Base-by-base conservation (phyloP, 2,888 invertebrate genomes). In the Hypomecis punctinalis region DNA sequence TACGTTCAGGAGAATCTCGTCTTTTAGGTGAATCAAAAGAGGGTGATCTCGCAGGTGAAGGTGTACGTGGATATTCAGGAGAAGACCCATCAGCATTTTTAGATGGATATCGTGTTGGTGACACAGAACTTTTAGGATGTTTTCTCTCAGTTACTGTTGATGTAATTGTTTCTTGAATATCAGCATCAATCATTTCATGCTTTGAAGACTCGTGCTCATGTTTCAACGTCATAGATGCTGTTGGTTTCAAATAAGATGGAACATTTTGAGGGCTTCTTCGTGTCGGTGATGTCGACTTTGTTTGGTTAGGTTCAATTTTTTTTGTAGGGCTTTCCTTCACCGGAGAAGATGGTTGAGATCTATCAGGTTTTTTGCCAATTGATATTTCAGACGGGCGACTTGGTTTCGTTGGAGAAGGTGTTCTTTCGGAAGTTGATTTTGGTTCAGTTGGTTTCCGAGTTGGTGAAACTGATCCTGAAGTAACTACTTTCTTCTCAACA, bases 181-280 rank as follows among this genome's bases (percentile, higher is more conserved):
- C 71, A 5, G 37, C 52, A 23, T 64, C 66, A 13, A 64, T 72
- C 36, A 54, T 53, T 5, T 66, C 49, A 55, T 64, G 58, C 37
- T 65, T 43, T 45, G 58, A 46, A 9, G 66, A 68, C 43, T 76
- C 73, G 43, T 65, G 61, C 37, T 73, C 74, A 48, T 65, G 61
- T 42, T 73, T 73, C 4, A 75, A 66, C 10, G 67, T 70, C 5
- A 70, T 52, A 36, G 74, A 71, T 47, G 68, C 70, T 37, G 70
- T 73, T 6, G 71, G 68, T 47, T 70, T 71, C 61, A 73, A 70
- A 59, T 74, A 69, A 37, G 56, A 68, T 6, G 74, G 64, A 36
- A 56, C 60, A 23, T 67, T 73, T 52, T 56, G 55, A 23, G 58
- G 23, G 10, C 59, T 42, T 57, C 60, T 45, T 63, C 61, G 70